Base-by-base conservation (phyloP, 2,113 vertebrate genomes). In the Montifringilla adamsi region DNA sequence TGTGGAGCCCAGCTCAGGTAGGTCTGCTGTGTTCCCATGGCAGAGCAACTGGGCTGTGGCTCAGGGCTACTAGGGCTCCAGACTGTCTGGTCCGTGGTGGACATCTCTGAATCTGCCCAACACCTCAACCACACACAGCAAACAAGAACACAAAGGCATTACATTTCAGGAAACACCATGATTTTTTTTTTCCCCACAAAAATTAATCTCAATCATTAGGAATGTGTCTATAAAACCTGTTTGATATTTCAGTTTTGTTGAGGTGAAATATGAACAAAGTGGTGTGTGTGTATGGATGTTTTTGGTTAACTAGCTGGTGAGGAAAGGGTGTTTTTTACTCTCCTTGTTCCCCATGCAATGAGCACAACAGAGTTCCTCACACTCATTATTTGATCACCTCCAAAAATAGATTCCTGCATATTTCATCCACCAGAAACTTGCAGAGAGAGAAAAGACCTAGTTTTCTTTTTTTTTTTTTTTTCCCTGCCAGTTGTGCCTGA, bases 391-490 rank as follows among this genome's bases (percentile, higher is more conserved):
- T 87, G 66, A 74, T 72, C 16, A 3, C 53, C 47, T 93, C 52
- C 44, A 50, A 80, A 94, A 95, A 91, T 90, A 93, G 64, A 66
- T 69, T 85, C 35, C 75, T 87, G 35, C 53, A 52, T 94, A 90
- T 94, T 91, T 94, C 35, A 85, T 91, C 50, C 15, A 58, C 63
- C 59, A 91, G 82, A 47, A 87, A 76, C 58, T 76, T 82, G 33
- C 60, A 95, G 62, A 88, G 74, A 80, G 74, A 84, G 75, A 55
- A 93, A 56, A 96, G 58, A 90, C 58, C 62, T 78, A 78, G 66
- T 91, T 94, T 52, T 67, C 3, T 50, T 39, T 73, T 53, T 62
- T 68, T 60, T 62, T 56, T 56, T n/a, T 56, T 46, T 19, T 50
- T 27, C 19, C 9, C 35, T 87, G 47, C 50, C 27, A 44, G 28